Evolutionary conservation across 2,888 invertebrate genomes (phyloP), one percentile per base, ranked within the genome.

Genomic region (Cheiracanthium punctorium): DNA sequence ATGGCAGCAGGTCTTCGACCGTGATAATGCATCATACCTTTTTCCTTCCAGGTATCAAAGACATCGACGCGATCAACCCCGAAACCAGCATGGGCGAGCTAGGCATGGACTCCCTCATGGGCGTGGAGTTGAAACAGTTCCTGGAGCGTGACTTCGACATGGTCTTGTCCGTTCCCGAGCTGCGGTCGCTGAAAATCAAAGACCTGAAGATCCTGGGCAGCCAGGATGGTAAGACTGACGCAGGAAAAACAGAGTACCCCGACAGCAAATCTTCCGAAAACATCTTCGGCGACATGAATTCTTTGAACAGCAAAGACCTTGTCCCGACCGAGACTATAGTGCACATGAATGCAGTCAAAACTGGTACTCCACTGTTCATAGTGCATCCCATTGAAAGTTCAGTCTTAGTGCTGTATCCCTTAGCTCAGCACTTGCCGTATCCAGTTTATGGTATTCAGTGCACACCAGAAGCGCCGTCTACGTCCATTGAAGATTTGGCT

Each of bases 91-190:
- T 99, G 71, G 97, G 97, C 32, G 99, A 99, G 92, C 94, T 99
- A 58, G 99, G 99, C 88, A 96, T 99, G 95, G 99, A 99, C 92
- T 98, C 98, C 0, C 93, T 99, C 89, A 99, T 99, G 98, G 98
- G 98, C 69, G 98, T 98, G 1, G 99, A 99, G 93, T 97, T 99
- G 91, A 98, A 98, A 92, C 98, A 98, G 93, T 96, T 96, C 0
- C 93, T 98, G 80, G 98, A 98, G 92, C 94, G 97, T 82, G 96
- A 96, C 91, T 97, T 96, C 92, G 98, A 99, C 92, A 92, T 98
- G 86, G 95, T 96, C 32, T 93, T 99, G 88, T 95, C 96, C 88
- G 96, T 97, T 89, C 96, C 96, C 92, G 98, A 98, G 92, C 97
- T 98, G 90, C 94, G 98, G 88, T 94, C 93, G 75, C 93, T 98